Evolutionary conservation across 2,888 invertebrate genomes (phyloP).

Genomic region (Odiellus spinosus): DNA sequence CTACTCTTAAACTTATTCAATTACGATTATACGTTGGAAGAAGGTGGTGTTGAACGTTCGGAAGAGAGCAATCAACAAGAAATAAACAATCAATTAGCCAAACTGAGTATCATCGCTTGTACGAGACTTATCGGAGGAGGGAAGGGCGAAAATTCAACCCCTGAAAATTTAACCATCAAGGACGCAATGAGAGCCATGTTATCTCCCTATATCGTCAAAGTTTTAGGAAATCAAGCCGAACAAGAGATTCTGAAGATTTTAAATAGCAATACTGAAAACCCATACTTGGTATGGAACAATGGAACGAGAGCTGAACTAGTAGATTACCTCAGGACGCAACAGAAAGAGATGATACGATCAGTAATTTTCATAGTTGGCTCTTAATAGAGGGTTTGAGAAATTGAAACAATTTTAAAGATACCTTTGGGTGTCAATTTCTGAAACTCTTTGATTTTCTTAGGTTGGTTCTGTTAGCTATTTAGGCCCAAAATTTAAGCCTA

Average conservation of each 20-base stretch:
- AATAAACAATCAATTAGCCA: slow-evolving; percentile 78
- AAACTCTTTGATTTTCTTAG: no score
- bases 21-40: slow-evolving; percentile 93
- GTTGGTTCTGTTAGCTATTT: no score
- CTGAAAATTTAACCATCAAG: slow-evolving; percentile 45
- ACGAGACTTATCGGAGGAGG: slow-evolving; percentile 63
- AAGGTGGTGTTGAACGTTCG: slow-evolving; percentile 76
- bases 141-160: slow-evolving; percentile 38
- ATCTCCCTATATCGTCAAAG: slow-evolving; percentile 63
- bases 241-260: slow-evolving; percentile 76
- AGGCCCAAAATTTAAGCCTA: no score
- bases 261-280: slow-evolving; percentile 90
- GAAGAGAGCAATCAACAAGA: slow-evolving; percentile 80
- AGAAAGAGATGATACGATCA: slow-evolving; percentile 34
- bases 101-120: slow-evolving; percentile 66
- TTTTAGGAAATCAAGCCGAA: slow-evolving; percentile 22
- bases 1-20: slow-evolving; percentile 73
- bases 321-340: slow-evolving; percentile 64
- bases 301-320: slow-evolving; percentile 79
- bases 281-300: slow-evolving; percentile 97
- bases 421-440: no score
- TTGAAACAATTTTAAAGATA: no score
- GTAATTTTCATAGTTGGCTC: slow-evolving; percentile 22
- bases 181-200: slow-evolving; percentile 49
- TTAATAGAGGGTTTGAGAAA: not conserved